phyloP scores from a whole-genome alignment of 1,140 invertebrate species.

The Zaprionus taronus region DNA sequence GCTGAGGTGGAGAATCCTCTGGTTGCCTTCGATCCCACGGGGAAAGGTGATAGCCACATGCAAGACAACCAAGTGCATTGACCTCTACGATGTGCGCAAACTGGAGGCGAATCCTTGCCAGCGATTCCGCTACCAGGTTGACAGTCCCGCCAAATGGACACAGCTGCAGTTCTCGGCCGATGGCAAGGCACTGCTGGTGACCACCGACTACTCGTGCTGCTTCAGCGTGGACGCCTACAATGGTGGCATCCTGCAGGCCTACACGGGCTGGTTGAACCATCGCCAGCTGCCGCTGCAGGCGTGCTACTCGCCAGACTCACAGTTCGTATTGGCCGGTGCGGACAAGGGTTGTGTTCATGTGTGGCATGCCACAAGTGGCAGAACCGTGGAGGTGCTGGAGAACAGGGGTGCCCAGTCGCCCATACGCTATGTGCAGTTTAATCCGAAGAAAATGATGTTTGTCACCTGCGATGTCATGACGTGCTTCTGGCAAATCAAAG shows the following conservation, averaged over 20 bases:
- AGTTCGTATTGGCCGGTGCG: conserved; percentile 47
- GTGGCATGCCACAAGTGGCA: conserved; percentile 45
- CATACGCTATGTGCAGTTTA: conserved; percentile 42
- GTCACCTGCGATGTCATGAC: conserved; percentile 44
- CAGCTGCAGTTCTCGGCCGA: conserved; percentile 59
- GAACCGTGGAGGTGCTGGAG: conserved; percentile 25
- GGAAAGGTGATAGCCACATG: conserved; percentile 42
- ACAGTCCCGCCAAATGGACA: conserved; percentile 42
- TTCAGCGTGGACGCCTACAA: conserved; percentile 51
- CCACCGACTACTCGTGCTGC: conserved; percentile 49
- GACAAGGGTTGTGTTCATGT: conserved; percentile 49
- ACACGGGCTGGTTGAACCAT: conserved; percentile 27
- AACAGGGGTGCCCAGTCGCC: conserved; percentile 26
- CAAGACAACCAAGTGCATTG: conserved; percentile 15
- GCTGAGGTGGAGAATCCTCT: conserved; percentile 23
- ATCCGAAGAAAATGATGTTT: conserved; percentile 54
- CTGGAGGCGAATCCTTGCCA: conserved; percentile 27
- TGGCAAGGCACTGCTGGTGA: conserved; percentile 42
- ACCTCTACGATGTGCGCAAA: conserved; percentile 54
- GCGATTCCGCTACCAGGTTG: conserved; percentile 43
- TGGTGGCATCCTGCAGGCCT: conserved; percentile 37
- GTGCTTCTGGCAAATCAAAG: conserved; percentile 53
- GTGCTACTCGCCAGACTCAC: conserved; percentile 54
- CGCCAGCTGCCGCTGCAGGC: conserved; percentile 26
- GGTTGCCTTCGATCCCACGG: conserved; percentile 46